Evolutionary conservation across 2,797 vertebrate genomes (phyloP).

Genomic region (Argentina silus): DNA sequence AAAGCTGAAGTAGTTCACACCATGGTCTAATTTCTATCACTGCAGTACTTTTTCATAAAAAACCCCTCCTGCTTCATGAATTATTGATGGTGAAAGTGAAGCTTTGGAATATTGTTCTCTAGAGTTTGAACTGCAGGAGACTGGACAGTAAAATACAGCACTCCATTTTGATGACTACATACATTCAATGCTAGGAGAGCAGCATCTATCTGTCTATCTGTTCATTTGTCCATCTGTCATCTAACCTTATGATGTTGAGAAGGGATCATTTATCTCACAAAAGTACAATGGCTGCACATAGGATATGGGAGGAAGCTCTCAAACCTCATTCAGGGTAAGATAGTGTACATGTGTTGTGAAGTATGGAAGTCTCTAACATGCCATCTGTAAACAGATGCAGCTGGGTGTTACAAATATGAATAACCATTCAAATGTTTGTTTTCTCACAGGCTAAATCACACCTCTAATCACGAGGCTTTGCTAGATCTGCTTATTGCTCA

Average conservation of each 20-base stretch:
- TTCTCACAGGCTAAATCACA: neutral
- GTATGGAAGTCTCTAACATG: neutral
- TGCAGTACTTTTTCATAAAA: conserved; percentile 32
- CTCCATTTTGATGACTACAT: neutral
- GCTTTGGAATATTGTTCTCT: conserved; percentile 21
- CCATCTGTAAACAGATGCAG: neutral
- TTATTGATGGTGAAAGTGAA: conserved; percentile 29
- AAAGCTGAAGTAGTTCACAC: conserved; percentile 12
- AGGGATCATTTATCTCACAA: neutral
- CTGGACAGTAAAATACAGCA: conserved; percentile 4
- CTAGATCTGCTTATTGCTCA: neutral
- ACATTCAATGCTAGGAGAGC: neutral
- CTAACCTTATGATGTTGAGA: neutral
- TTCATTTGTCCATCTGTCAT: neutral
- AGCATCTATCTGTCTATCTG: conserved; percentile 3
- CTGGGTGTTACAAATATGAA: neutral
- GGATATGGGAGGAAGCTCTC: neutral
- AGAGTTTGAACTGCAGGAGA: conserved; percentile 22
- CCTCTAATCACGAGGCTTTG: neutral
- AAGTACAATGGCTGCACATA: neutral
- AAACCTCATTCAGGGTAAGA: neutral
- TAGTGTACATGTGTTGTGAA: neutral
- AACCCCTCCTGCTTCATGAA: conserved; percentile 33
- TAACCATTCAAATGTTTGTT: neutral
- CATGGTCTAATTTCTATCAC: conserved; percentile 30